Percentiles rank a stretch among this genome's conserved stretches.
Evolutionary conservation across 1,140 invertebrate genomes (phyloP).

Genomic region (Anthonomus grandis): DNA sequence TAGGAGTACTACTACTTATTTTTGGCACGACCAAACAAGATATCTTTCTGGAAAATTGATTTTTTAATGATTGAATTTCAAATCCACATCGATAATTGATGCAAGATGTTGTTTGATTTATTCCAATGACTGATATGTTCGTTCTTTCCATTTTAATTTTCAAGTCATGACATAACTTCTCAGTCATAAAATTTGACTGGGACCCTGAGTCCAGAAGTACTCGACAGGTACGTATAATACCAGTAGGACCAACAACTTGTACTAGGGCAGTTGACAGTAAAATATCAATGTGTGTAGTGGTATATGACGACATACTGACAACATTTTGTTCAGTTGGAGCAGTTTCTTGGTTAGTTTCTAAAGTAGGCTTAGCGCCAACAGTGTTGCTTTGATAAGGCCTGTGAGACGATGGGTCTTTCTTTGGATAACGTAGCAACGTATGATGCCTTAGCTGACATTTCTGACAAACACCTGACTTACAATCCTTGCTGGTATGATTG

Average conservation of each 20-base stretch:
- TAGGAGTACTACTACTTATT: not conserved
- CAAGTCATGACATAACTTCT: not conserved
- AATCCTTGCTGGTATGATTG: not conserved
- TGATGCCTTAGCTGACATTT: not conserved
- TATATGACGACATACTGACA: too few species aligned
- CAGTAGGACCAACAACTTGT: not conserved
- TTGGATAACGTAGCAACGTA: not conserved
- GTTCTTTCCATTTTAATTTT: not conserved
- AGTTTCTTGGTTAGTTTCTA: too few species aligned
- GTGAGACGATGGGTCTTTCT: too few species aligned
- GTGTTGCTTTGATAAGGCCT: not conserved
- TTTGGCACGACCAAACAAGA: not conserved
- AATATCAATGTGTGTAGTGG: too few species aligned
- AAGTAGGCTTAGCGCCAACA: not conserved
- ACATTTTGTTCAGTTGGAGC: too few species aligned
- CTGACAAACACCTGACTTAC: not conserved
- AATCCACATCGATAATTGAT: not conserved
- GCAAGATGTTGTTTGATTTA: not conserved
- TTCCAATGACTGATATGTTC: not conserved
- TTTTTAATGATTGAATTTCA: not conserved
- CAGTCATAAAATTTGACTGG: slow-evolving; percentile 9
- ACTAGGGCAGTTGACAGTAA: too few species aligned
- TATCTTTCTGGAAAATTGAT: not conserved
- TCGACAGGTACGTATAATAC: too few species aligned
- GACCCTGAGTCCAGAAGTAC: slow-evolving; percentile 6